Percentiles rank a stretch among this genome's conserved stretches.
phyloP scores from a whole-genome alignment of 2,888 invertebrate genomes.

The Tricholauxania praeusta region DNA sequence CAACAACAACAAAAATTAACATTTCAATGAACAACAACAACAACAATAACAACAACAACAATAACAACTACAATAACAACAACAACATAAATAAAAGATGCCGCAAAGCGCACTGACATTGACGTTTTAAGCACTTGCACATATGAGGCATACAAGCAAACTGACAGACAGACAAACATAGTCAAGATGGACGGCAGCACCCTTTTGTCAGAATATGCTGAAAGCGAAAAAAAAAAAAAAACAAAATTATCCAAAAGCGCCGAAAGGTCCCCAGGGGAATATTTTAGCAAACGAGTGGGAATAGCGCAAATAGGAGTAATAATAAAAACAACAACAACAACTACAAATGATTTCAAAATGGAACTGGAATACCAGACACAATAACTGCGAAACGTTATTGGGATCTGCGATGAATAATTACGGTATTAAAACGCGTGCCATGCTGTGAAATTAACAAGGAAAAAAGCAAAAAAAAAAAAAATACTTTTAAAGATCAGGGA shows the following conservation, averaged over 20 bases:
- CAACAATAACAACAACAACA: constrained; percentile 15
- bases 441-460: background rate
- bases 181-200: constrained; percentile 1
- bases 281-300: constrained; percentile 5
- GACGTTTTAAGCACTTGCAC: constrained; percentile 32
- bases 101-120: constrained; percentile 29
- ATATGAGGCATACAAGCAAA: background rate
- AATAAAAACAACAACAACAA: constrained; percentile 10
- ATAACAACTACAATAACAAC: constrained; percentile 14
- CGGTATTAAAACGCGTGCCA: constrained; percentile 2
- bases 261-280: constrained; percentile 13
- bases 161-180: background rate
- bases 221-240: background rate
- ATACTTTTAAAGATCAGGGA: background rate
- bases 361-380: background rate
- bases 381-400: constrained; percentile 1
- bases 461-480: background rate
- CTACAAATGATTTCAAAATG: background rate
- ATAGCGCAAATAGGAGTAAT: constrained; percentile 6
- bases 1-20: constrained; percentile 31
- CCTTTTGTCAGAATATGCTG: constrained; percentile 2
- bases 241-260: constrained; percentile 1
- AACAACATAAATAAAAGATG: constrained; percentile 17
- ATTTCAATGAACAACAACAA: constrained; percentile 28
- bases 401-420: constrained; percentile 7